Conservation (phyloP, 2,888 invertebrate genomes). For the Diaprepes abbreviatus region DNA sequence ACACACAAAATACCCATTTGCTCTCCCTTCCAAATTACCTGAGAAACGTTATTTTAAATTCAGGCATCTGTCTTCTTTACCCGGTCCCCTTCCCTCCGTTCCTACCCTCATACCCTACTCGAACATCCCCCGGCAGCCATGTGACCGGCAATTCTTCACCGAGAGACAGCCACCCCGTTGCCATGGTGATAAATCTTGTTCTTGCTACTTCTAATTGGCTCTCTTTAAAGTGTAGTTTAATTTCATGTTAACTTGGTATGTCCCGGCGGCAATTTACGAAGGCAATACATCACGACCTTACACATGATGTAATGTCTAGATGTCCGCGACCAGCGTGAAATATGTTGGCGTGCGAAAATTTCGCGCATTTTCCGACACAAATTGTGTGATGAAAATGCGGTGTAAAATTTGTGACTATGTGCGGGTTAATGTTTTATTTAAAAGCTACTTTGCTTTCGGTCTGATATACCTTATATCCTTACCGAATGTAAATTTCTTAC, state of each 20-base stretch:
- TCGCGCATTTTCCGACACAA: constrained; percentile 45
- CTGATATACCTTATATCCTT: background rate
- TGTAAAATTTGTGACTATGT: constrained; percentile 12
- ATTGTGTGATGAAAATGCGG: constrained; percentile 36
- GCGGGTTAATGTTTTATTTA: constrained; percentile 13
- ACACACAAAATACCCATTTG: constrained; percentile 40
- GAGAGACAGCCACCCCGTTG: constrained; percentile 67
- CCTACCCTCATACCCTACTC: constrained; percentile 35
- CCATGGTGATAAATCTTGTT: constrained; percentile 69
- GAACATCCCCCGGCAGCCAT: constrained; percentile 54
- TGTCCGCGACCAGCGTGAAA: constrained; percentile 41
- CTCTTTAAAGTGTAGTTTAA: constrained; percentile 66
- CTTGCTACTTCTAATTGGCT: constrained; percentile 69
- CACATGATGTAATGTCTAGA: constrained; percentile 54
- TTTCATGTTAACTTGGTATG: constrained; percentile 63
- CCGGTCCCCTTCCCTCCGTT: constrained; percentile 29
- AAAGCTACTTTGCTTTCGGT: background rate
- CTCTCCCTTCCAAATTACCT: constrained; percentile 46
- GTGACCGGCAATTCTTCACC: constrained; percentile 67
- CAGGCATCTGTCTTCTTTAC: constrained; percentile 46
- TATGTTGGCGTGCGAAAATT: constrained; percentile 43
- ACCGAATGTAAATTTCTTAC: background rate
- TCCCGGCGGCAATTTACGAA: constrained; percentile 57
- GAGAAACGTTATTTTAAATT: constrained; percentile 49
- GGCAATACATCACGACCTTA: constrained; percentile 56